Evolutionary conservation across 2,113 vertebrate genomes (phyloP).

Genomic region (Tetrao urogallus): DNA sequence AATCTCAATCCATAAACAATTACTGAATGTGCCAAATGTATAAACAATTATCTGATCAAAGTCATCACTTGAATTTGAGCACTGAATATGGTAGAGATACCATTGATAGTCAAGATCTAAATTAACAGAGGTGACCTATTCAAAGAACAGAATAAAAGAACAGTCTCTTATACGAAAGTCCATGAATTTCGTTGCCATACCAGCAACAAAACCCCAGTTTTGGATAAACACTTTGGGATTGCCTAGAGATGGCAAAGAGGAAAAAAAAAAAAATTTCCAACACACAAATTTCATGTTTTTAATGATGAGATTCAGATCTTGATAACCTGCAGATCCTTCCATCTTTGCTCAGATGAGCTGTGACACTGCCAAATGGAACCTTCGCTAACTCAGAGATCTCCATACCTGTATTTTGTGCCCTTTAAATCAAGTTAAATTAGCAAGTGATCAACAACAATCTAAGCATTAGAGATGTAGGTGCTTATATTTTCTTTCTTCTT

Average conservation of each 20-base stretch:
- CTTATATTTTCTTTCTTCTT: constrained; percentile 25
- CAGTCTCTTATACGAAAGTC: background rate
- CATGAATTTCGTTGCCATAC: background rate
- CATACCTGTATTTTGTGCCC: background rate
- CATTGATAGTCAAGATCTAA: background rate
- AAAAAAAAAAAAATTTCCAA: background rate
- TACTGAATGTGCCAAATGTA: background rate
- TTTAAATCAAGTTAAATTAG: background rate
- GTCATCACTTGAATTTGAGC: background rate
- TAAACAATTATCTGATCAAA: background rate
- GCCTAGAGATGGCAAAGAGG: background rate
- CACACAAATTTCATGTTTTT: background rate
- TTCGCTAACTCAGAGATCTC: background rate
- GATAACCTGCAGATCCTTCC: background rate
- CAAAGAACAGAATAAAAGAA: background rate
- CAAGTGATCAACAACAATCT: constrained; percentile 11
- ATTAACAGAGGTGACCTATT: background rate
- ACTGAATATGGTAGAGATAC: background rate
- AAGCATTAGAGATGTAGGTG: background rate
- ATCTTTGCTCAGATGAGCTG: background rate
- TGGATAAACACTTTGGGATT: background rate
- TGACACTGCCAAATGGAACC: background rate
- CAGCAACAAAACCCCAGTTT: background rate
- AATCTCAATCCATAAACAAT: background rate
- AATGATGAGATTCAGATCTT: background rate